Conservation (phyloP, 1,140 invertebrate genomes). For the Drosophila biarmipes region DNA sequence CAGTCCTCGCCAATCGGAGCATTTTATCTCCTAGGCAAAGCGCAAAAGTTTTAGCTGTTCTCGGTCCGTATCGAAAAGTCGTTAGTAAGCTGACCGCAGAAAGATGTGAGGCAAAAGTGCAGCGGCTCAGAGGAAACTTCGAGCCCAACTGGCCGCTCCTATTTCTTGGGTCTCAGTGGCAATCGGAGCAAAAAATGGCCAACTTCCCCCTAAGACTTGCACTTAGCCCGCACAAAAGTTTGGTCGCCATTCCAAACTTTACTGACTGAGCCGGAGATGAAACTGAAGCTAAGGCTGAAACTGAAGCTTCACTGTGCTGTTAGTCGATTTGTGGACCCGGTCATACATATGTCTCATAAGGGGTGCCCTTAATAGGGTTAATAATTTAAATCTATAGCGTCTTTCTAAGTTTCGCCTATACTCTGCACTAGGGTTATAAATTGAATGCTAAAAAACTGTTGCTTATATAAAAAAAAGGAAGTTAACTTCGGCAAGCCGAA, state of each 20-base stretch:
- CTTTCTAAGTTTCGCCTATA: too few species aligned
- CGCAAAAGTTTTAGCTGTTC: slow-evolving; percentile 55
- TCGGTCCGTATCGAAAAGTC: slow-evolving; percentile 74
- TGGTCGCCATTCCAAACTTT: slow-evolving; percentile 49
- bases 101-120: slow-evolving; percentile 49
- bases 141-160: slow-evolving; percentile 27
- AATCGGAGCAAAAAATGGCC: slow-evolving; percentile 59
- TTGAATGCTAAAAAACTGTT: too few species aligned
- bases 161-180: slow-evolving; percentile 49
- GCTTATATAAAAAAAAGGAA: too few species aligned
- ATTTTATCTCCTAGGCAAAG: slow-evolving; percentile 72
- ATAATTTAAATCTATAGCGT: too few species aligned
- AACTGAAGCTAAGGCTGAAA: slow-evolving; percentile 26
- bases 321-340: slow-evolving; percentile 67
- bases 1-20: slow-evolving; percentile 50
- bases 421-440: too few species aligned
- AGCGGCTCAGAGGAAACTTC: slow-evolving; percentile 32
- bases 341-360: slow-evolving; percentile 65
- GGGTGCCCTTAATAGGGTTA: slow-evolving; percentile 35
- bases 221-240: slow-evolving; percentile 69
- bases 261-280: slow-evolving; percentile 50
- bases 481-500: too few species aligned
- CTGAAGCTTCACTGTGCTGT: slow-evolving; percentile 28
- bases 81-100: slow-evolving; percentile 78
- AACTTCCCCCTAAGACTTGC: slow-evolving; percentile 69